Percentiles rank a stretch among this genome's conserved stretches.
Evolutionary conservation across 2,113 vertebrate genomes (phyloP).

Genomic region (Mesoclemmys tuberculata): DNA sequence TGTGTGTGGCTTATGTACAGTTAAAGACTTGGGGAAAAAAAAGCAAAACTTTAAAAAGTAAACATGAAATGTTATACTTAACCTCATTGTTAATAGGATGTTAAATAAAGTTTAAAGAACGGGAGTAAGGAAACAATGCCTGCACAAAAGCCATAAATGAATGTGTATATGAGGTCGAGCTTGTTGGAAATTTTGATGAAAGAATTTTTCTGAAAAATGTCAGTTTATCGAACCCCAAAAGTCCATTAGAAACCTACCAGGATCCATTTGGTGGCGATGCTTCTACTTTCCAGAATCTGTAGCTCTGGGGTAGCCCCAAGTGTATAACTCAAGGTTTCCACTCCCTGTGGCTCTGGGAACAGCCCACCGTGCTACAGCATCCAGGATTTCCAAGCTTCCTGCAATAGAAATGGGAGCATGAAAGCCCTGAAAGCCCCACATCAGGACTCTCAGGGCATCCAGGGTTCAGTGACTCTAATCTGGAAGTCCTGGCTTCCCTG

Average conservation of each 20-base stretch:
- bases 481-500: neutral
- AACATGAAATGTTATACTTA: neutral
- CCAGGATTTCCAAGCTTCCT: neutral
- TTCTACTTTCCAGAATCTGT: neutral
- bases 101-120: neutral
- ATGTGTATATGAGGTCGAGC: neutral
- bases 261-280: neutral
- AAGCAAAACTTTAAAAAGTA: neutral
- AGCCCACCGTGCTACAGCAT: neutral
- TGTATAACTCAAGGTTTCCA: too few species aligned
- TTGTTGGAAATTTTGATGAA: neutral
- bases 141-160: neutral
- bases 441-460: too few species aligned
- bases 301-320: neutral
- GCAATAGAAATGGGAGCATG: neutral
- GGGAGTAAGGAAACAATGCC: neutral
- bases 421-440: neutral
- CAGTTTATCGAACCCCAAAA: neutral
- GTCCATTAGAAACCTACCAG: neutral
- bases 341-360: too few species aligned
- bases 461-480: neutral
- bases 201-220: neutral
- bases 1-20: neutral
- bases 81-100: neutral
- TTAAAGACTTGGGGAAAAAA: neutral